phyloP scores from a whole-genome alignment of 2,113 vertebrate genomes.

The Tor tambroides region DNA sequence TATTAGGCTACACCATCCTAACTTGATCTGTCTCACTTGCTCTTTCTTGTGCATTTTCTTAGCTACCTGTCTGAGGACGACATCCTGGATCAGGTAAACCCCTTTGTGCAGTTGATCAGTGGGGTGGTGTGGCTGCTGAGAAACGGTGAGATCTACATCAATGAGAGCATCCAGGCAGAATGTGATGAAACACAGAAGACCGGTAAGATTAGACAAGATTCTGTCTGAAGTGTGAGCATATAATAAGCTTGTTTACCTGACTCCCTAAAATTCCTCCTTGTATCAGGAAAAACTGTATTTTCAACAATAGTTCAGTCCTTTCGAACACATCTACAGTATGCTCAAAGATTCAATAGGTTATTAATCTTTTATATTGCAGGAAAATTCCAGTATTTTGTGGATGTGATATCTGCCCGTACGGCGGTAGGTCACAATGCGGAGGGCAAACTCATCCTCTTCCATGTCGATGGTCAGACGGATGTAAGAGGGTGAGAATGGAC shows the following conservation, averaged over 20 bases:
- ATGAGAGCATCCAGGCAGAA: constrained; percentile 81
- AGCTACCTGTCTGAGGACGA: constrained; percentile 94
- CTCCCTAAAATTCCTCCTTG: neutral
- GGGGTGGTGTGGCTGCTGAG: constrained; percentile 95
- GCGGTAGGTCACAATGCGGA: constrained; percentile 85
- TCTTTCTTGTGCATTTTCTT: constrained; percentile 31
- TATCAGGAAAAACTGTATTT: too few relatives aligned
- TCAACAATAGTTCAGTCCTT: neutral
- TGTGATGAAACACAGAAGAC: constrained; percentile 84
- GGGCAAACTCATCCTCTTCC: constrained; percentile 86
- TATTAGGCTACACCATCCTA: neutral
- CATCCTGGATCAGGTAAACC: constrained; percentile 82
- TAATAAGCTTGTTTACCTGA: neutral
- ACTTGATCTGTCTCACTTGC: neutral
- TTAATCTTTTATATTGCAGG: constrained; percentile 69
- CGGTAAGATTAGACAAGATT: constrained; percentile 70
- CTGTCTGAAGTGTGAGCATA: neutral
- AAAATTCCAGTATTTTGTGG: constrained; percentile 79
- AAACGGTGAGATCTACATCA: constrained; percentile 83
- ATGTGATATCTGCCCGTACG: constrained; percentile 85
- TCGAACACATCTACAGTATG: neutral
- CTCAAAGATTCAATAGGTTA: neutral
- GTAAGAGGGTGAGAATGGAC: constrained; percentile 81
- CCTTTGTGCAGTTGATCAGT: constrained; percentile 90
- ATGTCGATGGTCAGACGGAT: constrained; percentile 86